A percentile compares a stretch with the other conserved stretches of the same genome.
Conservation (phyloP, 2,797 vertebrate species). For the Siniperca undulata region DNA sequence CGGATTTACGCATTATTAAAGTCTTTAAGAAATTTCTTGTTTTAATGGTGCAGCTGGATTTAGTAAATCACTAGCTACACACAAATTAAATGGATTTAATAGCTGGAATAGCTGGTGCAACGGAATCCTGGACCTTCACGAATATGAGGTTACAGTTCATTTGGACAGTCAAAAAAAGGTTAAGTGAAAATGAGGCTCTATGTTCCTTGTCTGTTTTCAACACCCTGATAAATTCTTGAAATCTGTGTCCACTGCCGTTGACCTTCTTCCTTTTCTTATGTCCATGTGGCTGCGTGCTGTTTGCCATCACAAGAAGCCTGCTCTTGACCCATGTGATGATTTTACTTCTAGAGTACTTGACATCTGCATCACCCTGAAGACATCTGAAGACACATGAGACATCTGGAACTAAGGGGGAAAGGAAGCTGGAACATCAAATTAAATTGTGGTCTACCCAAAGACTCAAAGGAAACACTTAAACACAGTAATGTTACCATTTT, state of each 20-base stretch:
- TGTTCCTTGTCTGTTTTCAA: background rate
- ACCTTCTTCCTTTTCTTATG: slow-evolving; percentile 11
- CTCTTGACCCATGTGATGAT: slow-evolving; percentile 12
- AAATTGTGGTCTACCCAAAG: background rate
- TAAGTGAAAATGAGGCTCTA: background rate
- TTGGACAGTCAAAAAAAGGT: background rate
- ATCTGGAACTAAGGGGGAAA: background rate
- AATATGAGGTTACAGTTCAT: background rate
- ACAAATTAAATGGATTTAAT: background rate
- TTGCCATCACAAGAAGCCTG: slow-evolving; percentile 16
- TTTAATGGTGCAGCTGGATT: background rate
- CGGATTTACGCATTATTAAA: background rate
- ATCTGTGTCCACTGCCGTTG: background rate
- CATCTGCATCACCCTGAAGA: slow-evolving; percentile 8
- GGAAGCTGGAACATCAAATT: background rate
- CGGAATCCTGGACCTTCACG: background rate
- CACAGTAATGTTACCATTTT: background rate
- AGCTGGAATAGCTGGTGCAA: background rate
- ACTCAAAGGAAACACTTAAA: background rate
- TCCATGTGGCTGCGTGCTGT: background rate
- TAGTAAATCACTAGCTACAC: background rate
- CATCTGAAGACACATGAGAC: background rate
- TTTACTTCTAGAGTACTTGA: background rate
- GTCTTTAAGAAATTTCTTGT: background rate
- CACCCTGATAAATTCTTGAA: slow-evolving; percentile 12